Percentiles rank a stretch among this genome's conserved stretches.
phyloP scores from a whole-genome alignment of 2,113 vertebrate genomes.

The Indicator indicator region DNA sequence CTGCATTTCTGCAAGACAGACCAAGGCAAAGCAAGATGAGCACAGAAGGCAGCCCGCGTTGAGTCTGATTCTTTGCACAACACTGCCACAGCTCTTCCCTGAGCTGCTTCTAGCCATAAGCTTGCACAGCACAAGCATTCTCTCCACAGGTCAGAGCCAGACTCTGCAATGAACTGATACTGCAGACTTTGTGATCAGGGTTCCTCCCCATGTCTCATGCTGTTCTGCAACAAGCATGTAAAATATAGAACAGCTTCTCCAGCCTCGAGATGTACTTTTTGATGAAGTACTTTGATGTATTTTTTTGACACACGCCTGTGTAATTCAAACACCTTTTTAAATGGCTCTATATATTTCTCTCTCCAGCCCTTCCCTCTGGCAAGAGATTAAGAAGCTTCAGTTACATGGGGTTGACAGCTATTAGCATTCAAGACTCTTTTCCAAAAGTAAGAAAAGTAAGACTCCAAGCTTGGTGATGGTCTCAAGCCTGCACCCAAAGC shows the following conservation, averaged over 20 bases:
- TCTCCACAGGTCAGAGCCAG: background rate
- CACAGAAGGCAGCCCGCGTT: background rate
- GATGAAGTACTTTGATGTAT: background rate
- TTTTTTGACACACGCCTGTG: background rate
- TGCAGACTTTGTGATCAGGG: background rate
- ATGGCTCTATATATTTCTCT: background rate
- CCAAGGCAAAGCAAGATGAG: background rate
- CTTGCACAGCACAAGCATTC: accelerated
- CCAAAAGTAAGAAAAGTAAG: background rate
- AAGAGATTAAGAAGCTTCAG: background rate
- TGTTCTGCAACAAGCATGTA: background rate
- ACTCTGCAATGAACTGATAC: background rate
- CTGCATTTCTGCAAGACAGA: conserved; percentile 85
- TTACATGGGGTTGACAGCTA: background rate
- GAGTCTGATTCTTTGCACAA: background rate
- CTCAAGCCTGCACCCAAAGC: background rate
- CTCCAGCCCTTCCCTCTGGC: background rate
- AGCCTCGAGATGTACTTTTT: background rate
- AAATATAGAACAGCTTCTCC: background rate
- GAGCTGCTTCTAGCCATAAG: background rate
- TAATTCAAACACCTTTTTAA: background rate
- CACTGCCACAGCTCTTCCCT: background rate
- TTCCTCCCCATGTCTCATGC: background rate
- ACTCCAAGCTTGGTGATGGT: background rate
- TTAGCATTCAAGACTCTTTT: background rate